phyloP scores from a whole-genome alignment of 2,888 invertebrate species.

The Drosophila mercatorum region DNA sequence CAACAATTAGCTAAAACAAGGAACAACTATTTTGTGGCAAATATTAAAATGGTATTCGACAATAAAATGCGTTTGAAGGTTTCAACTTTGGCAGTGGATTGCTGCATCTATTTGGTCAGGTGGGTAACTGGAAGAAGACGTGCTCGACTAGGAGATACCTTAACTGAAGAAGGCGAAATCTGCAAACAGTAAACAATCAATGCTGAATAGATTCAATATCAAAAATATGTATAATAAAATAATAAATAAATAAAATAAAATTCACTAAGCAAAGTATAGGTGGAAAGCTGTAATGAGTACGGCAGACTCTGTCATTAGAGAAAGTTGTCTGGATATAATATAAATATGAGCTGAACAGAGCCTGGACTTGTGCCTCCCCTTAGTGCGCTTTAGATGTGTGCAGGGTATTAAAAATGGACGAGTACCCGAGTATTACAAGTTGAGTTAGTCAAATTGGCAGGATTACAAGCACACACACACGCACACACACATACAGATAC shows the following conservation, averaged over 20 bases:
- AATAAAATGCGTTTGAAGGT: conserved; percentile 48
- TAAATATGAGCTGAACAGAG: not conserved
- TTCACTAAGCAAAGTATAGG: no score
- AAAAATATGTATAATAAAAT: no score
- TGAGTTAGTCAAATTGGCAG: conserved; percentile 56
- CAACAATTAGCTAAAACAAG: conserved; percentile 24
- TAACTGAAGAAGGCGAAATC: no score
- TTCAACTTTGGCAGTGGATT: conserved; percentile 31
- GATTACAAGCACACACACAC: conserved; percentile 21
- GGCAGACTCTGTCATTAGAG: no score
- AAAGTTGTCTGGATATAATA: no score
- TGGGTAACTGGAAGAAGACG: not conserved
- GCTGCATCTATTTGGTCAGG: conserved; percentile 23
- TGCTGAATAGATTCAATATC: no score
- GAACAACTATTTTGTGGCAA: conserved; percentile 38
- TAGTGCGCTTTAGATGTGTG: not conserved
- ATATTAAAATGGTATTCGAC: conserved; percentile 38
- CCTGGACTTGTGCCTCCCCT: not conserved
- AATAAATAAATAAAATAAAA: no score
- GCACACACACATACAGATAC: not conserved
- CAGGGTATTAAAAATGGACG: conserved; percentile 37
- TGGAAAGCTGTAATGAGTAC: no score
- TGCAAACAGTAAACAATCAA: no score
- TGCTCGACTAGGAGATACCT: conserved; percentile 6
- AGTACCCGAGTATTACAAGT: conserved; percentile 47